phyloP scores from a whole-genome alignment of 2,888 invertebrate genomes.

The Melanchra persicariae region DNA sequence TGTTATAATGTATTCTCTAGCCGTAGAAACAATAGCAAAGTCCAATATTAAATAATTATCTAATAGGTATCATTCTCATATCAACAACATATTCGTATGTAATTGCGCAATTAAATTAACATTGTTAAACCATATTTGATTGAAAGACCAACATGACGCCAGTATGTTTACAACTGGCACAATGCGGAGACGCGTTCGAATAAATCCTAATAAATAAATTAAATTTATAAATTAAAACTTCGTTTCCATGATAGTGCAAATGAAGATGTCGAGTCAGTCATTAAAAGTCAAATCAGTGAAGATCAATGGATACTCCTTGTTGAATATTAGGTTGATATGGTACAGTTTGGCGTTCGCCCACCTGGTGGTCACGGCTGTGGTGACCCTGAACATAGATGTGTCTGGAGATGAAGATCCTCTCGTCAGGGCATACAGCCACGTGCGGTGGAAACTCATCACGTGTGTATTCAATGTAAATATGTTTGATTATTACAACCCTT shows the following conservation, averaged over 20 bases:
- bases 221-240: neutral
- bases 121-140: neutral
- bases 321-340: conserved; percentile 41
- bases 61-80: neutral
- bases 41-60: conserved; percentile 1
- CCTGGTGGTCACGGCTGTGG: conserved; percentile 67
- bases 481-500: neutral
- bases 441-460: conserved; percentile 76
- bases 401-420: conserved; percentile 72
- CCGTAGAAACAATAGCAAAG: neutral
- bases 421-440: conserved; percentile 67
- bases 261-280: conserved; percentile 4
- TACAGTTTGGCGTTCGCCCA: conserved; percentile 64
- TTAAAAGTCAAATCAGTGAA: conserved; percentile 23
- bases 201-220: neutral
- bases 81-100: neutral
- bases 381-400: conserved; percentile 73
- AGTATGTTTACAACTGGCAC: conserved; percentile 12
- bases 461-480: conserved; percentile 79
- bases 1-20: neutral
- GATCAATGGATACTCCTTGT: conserved; percentile 37
- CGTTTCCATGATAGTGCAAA: neutral
- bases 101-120: neutral
- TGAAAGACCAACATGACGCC: neutral
- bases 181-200: neutral